Evolutionary conservation across 1,140 invertebrate species (phyloP), one percentile per base, ranked within the genome.

Genomic region (Philotrypesis tridentata): DNA sequence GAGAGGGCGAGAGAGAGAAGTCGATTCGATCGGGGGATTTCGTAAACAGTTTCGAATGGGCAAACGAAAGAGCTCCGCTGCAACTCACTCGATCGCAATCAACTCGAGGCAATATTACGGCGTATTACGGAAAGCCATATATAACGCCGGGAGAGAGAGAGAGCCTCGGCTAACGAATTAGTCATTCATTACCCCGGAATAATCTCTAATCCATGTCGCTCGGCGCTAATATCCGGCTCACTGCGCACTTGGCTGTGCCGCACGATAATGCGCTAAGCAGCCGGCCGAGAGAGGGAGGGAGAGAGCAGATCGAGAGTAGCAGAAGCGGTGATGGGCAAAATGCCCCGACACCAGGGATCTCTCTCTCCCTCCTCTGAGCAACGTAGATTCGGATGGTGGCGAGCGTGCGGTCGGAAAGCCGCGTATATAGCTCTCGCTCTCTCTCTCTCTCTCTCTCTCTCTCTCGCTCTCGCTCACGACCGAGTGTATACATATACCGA

Each of bases 341-440:
- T 82, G 84, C 85, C 43, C 48, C 48, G 78, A 76, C 84, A 83
- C 80, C 8, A 75, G 73, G 11, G n/a, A n/a, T n/a, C n/a, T n/a
- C 21, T n/a, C 14, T 77, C 37, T 77, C 37, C 67, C 48, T 55
- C 48, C 21, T 55, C 48, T 5, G 48, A 17, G n/a, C 48, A 55
- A 55, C 48, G 14, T 27, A 25, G 65, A 78, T 70, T 78, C 61
- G 37, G 75, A 84, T 83, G 85, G 85, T 74, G 86, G 82, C 86
- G 84, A 86, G 72, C 37, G 84, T 87, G 87, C 80, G 87, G 84
- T 87, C 83, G 85, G 81, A 82, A 85, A 86, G 84, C 85, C 85
- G 84, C 85, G 84, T 89, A 89, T 89, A 89, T 89, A 89, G 89
- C 87, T 85, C 9, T 9, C 9, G 83, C 85, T 82, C 84, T 86